Evolutionary conservation across 1,140 invertebrate genomes (phyloP), one percentile per base, ranked within the genome.

Genomic region (Holotrichia oblita): DNA sequence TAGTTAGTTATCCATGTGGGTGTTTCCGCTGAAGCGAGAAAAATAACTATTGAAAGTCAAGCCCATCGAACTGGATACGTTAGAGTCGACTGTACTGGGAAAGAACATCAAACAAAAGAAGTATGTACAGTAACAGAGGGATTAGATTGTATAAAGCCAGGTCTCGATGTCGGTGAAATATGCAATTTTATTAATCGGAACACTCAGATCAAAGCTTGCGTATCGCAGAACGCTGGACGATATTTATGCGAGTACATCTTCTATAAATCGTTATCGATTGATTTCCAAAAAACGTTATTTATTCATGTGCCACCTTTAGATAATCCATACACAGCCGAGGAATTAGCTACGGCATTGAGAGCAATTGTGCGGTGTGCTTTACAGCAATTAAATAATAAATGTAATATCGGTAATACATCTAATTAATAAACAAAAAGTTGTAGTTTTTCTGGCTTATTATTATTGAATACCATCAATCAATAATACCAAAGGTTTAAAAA

Each of bases 221-320:
- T 87, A 27, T 90, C 90, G 0, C 59, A 82, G 7, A 42, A 89
- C 81, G 88, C 89, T 24, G 89, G 90, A 80, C 82, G 85, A 84
- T 93, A 90, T 84, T 84, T 93, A 0, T 93, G 92, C 81, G 93
- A 93, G 87, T 93, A 91, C 82, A 93, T 90, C 78, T 93, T 90
- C 87, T 93, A 91, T 85, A 90, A 90, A 73, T 93, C 92, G 0
- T 85, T 93, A 0, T 87, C 86, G 64, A 86, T 90, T 73, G 86
- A 92, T 82, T 85, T 85, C 42, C 84, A 85, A 0, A 87, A 88
- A 64, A 89, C 89, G 7, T 78, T 93, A n/a, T 93, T 93, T 83
- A 85, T 93, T 12, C 93, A 93, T 83, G 92, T 93, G 2, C 93
- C 93, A 7, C 89, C 91, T 76, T 83, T 90, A 0, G 74, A 89